These are phyloP conservation scores for Syrrhaptes paradoxus DNA, from an alignment of 2,113 vertebrate genomes.

Conservation along the genomic window DNA sequence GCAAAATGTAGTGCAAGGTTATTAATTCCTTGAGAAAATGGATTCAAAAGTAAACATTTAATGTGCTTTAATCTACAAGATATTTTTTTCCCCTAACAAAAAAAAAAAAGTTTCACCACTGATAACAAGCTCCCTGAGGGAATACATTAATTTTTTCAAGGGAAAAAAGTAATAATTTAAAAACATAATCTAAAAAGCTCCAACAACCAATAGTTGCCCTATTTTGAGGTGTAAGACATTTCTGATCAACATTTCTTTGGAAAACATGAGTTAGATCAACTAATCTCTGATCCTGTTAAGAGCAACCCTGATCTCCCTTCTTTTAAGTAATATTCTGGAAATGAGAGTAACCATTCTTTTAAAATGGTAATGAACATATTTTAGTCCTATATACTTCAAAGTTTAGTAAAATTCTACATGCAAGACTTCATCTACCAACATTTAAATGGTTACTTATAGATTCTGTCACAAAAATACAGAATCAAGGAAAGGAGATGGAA, in stretches of 20 bases:
- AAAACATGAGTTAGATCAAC: not conserved
- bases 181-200: not conserved
- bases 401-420: not conserved
- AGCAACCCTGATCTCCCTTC: not conserved
- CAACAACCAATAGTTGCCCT: not conserved
- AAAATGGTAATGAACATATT: not conserved
- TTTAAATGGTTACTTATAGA: not conserved
- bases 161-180: not conserved
- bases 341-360: not conserved
- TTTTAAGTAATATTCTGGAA: not conserved
- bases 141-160: not conserved
- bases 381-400: not conserved
- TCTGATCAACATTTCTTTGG: slow-evolving; percentile 4
- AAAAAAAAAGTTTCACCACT: not conserved
- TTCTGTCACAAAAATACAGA: not conserved
- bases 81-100: accelerated
- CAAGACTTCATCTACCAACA: not conserved
- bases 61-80: not conserved
- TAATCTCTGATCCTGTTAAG: not conserved
- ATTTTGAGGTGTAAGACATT: not conserved
- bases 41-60: slow-evolving; percentile 31
- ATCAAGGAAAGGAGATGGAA: not conserved
- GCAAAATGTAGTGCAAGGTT: slow-evolving; percentile 34
- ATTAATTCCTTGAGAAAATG: slow-evolving; percentile 9
- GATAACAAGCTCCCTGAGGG: slow-evolving; percentile 46